These are phyloP conservation scores for Protobothrops flavoviridis DNA, from an alignment of 2,113 vertebrate genomes.

Conservation along the genomic window DNA sequence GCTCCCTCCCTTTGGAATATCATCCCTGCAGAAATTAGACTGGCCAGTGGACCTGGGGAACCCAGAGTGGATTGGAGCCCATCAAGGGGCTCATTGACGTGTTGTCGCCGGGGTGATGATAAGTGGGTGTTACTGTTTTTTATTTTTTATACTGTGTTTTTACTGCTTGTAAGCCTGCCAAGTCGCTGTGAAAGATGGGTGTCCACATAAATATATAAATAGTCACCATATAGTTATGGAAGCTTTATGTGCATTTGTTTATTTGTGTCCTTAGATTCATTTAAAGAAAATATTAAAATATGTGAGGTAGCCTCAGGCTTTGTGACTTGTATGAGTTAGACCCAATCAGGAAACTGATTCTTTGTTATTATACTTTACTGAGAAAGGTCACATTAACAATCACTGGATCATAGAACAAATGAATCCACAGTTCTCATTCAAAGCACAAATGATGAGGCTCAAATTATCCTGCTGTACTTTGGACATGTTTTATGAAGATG, in stretches of 20 bases:
- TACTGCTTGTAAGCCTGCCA: not conserved
- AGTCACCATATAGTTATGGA: not conserved
- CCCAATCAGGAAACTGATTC: not conserved
- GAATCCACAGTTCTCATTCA: not conserved
- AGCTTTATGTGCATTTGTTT: not conserved
- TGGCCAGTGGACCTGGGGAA: not conserved
- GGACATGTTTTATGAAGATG: not conserved
- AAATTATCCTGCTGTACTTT: not conserved
- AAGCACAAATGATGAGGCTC: not conserved
- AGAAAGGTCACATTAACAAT: not conserved
- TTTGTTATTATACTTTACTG: not conserved
- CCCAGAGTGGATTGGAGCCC: not conserved
- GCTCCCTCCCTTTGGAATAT: not conserved
- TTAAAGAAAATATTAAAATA: not conserved
- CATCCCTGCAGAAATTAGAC: not conserved
- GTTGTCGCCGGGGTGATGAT: not conserved
- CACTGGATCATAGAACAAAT: not conserved
- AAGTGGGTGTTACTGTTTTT: not conserved
- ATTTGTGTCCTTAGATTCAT: not conserved
- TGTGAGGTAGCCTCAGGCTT: not conserved
- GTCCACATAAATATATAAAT: not conserved
- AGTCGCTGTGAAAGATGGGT: not conserved
- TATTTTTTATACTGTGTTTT: not conserved
- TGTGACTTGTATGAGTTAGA: not conserved
- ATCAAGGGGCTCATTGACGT: not conserved